Evolutionary conservation across 1,140 invertebrate genomes (phyloP).

Genomic region (Cepaea nemoralis): DNA sequence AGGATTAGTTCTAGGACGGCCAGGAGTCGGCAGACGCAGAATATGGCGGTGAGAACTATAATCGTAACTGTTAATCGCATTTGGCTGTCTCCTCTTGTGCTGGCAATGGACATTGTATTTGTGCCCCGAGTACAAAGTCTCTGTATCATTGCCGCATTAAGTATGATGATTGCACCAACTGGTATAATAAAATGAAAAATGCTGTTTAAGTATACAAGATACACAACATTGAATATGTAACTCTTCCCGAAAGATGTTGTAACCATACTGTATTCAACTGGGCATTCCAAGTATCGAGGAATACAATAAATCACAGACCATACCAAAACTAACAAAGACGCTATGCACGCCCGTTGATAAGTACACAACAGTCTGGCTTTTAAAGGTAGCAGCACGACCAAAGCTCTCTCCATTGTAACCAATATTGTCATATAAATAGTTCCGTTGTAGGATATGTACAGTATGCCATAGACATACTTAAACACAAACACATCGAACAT

Average conservation of each 20-base stretch:
- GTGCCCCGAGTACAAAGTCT: constrained; percentile 15
- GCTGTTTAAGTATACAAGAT: constrained; percentile 46
- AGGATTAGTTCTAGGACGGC: constrained; percentile 43
- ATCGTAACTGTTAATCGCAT: constrained; percentile 40
- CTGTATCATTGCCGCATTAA: constrained; percentile 42
- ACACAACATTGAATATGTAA: constrained; percentile 42
- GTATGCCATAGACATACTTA: constrained; percentile 74
- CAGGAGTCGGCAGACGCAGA: constrained; percentile 47
- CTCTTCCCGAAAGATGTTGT: constrained; percentile 38
- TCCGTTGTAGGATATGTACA: constrained; percentile 82
- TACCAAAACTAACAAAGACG: too few species aligned
- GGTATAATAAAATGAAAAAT: constrained; percentile 43
- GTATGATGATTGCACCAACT: constrained; percentile 32
- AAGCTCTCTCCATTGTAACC: constrained; percentile 83
- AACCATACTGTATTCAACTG: constrained; percentile 11
- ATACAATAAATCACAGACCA: too few species aligned
- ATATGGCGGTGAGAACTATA: constrained; percentile 40
- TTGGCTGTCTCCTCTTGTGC: constrained; percentile 31
- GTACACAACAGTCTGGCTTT: constrained; percentile 84
- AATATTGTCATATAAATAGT: constrained; percentile 87
- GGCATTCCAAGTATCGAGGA: background rate
- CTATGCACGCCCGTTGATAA: constrained; percentile 71
- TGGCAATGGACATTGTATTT: background rate
- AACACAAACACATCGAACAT: constrained; percentile 73
- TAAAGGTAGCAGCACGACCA: constrained; percentile 83